Evolutionary conservation across 2,888 invertebrate genomes (phyloP).

Genomic region (Argyresthia goedartella): DNA sequence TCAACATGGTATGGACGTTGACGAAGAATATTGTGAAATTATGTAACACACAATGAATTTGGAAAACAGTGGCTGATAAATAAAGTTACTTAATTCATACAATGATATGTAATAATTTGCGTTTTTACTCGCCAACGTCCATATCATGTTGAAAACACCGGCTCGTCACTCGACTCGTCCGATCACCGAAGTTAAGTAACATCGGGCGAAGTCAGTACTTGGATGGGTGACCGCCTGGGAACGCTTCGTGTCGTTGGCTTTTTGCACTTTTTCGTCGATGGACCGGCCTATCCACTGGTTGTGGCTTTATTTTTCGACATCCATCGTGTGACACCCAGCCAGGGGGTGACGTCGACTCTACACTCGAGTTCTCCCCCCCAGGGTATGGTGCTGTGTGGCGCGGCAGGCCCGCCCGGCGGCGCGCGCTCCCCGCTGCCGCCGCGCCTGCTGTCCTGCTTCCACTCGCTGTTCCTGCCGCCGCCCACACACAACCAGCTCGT

Average conservation of each 20-base stretch:
- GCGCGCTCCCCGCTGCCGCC: slow-evolving; percentile 85
- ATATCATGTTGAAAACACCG: no score
- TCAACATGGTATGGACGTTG: slow-evolving; percentile 51
- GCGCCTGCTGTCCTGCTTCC: slow-evolving; percentile 84
- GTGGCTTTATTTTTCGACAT: no score
- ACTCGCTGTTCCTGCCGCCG: slow-evolving; percentile 75
- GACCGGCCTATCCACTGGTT: no score
- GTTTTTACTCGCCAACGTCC: no score
- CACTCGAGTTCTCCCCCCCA: slow-evolving; percentile 34
- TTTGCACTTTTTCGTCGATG: slow-evolving; percentile 15
- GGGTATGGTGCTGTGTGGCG: slow-evolving; percentile 83
- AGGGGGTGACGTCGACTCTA: no score
- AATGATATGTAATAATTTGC: no score
- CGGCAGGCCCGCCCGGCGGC: slow-evolving; percentile 91
- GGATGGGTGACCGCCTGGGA: slow-evolving; percentile 22
- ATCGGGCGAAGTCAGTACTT: slow-evolving; percentile 29
- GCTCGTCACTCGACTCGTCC: slow-evolving; percentile 34
- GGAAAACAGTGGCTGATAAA: no score
- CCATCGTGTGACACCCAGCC: no score
- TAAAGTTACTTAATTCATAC: no score
- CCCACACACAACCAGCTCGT: slow-evolving; percentile 83
- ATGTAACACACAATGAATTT: no score
- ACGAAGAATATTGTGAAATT: slow-evolving; percentile 14
- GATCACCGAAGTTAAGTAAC: slow-evolving; percentile 45
- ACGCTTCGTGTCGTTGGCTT: slow-evolving; percentile 18